phyloP scores from a whole-genome alignment of 2,888 invertebrate genomes.

The Drosophila seclusa region DNA sequence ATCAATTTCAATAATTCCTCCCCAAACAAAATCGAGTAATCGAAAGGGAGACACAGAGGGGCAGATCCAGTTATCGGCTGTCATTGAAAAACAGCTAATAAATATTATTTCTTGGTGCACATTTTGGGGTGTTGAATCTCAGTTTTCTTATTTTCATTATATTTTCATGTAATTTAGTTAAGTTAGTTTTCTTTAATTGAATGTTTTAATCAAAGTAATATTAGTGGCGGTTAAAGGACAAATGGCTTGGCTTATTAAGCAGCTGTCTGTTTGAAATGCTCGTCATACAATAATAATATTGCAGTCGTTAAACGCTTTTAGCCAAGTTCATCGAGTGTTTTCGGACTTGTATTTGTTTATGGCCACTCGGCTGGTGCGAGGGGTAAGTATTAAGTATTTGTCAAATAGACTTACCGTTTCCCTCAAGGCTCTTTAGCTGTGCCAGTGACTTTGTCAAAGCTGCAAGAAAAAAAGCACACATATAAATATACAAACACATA shows the following conservation, averaged over 20 bases:
- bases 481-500: constrained; percentile 1
- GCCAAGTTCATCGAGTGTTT: constrained; percentile 34
- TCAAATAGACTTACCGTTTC: constrained; percentile 48
- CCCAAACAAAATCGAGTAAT: background rate
- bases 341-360: constrained; percentile 33
- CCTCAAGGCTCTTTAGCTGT: constrained; percentile 37
- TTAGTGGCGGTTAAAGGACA: background rate
- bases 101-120: background rate
- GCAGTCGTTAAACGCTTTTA: constrained; percentile 3
- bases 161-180: background rate
- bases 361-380: constrained; percentile 12
- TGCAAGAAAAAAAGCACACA: constrained; percentile 35
- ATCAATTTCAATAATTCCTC: background rate
- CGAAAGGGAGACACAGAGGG: background rate
- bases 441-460: constrained; percentile 29
- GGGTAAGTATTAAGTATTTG: constrained; percentile 33
- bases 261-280: background rate
- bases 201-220: background rate
- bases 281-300: constrained; percentile 1
- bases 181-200: background rate
- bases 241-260: background rate
- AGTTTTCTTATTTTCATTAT: no score
- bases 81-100: background rate
- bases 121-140: background rate
- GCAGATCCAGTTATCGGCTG: background rate